A percentile compares a stretch with the other conserved stretches of the same genome.
phyloP scores from a whole-genome alignment of 2,797 vertebrate species.

The Mus spretus region DNA sequence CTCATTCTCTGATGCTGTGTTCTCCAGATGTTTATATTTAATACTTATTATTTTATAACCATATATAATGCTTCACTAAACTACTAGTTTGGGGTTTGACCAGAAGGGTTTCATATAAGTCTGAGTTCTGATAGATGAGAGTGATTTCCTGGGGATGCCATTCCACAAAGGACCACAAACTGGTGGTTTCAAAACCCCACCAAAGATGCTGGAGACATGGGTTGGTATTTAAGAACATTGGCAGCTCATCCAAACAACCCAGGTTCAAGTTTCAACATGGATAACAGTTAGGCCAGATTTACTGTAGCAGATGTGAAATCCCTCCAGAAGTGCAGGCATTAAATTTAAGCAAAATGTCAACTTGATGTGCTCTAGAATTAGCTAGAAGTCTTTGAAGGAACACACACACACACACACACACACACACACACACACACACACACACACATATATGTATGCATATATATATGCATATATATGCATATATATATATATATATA shows the following conservation, averaged over 20 bases:
- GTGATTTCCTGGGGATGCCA: constrained; percentile 16
- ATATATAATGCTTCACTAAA: background rate
- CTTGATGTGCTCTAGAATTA: background rate
- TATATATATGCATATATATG: too few species aligned
- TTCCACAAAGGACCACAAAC: background rate
- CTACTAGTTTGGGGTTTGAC: constrained; percentile 30
- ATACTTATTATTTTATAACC: constrained; percentile 48
- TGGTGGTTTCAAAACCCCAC: background rate
- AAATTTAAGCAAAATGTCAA: background rate
- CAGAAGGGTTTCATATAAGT: background rate
- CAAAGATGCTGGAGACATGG: background rate
- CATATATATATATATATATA: too few species aligned
- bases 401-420: too few species aligned
- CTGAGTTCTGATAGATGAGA: constrained; percentile 1
- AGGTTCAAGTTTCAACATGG: background rate
- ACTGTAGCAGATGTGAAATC: background rate
- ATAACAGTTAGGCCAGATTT: background rate
- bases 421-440: too few species aligned
- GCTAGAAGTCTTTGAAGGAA: background rate
- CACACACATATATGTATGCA: too few species aligned
- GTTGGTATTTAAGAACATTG: background rate
- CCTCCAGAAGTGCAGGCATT: too few species aligned
- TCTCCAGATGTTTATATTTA: background rate
- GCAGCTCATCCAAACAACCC: background rate
- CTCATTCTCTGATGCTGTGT: background rate